phyloP scores from a whole-genome alignment of 2,888 invertebrate genomes.

The Microctonus brassicae region DNA sequence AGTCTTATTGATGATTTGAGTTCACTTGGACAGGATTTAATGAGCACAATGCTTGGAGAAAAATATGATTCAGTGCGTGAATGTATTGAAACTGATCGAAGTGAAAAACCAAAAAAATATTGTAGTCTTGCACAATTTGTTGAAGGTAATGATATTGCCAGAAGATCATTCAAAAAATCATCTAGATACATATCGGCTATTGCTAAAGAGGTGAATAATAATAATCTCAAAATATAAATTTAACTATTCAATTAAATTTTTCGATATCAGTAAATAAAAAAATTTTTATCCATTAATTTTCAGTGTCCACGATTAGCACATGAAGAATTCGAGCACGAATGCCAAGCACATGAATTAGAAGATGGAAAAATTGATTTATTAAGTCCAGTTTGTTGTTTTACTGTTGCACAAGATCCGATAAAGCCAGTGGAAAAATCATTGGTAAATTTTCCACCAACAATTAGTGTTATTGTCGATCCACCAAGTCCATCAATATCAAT shows the following conservation, averaged over 20 bases:
- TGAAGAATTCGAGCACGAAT: not conserved
- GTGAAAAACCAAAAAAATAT: conserved; percentile 76
- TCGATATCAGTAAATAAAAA: too few species aligned
- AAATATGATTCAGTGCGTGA: conserved; percentile 75
- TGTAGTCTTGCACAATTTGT: conserved; percentile 87
- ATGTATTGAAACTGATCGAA: conserved; percentile 71
- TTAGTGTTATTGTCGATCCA: conserved; percentile 68
- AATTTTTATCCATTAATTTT: conserved; percentile 17
- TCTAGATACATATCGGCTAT: conserved; percentile 43
- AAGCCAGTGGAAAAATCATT: conserved; percentile 51
- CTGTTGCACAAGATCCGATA: conserved; percentile 53
- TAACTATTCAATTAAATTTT: conserved; percentile 10
- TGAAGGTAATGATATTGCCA: conserved; percentile 86
- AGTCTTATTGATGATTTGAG: conserved; percentile 85
- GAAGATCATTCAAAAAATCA: conserved; percentile 79
- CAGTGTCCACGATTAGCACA: not conserved
- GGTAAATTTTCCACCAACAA: conserved; percentile 62
- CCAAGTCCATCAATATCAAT: conserved; percentile 67
- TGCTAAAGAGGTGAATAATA: conserved; percentile 49
- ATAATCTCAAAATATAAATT: conserved; percentile 12
- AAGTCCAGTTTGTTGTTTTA: conserved; percentile 59
- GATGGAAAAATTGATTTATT: conserved; percentile 50
- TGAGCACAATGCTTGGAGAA: conserved; percentile 78
- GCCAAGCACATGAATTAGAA: not conserved
- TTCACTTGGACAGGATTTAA: conserved; percentile 78